phyloP scores from a whole-genome alignment of 2,797 vertebrate genomes.

The Gymnocypris eckloni region DNA sequence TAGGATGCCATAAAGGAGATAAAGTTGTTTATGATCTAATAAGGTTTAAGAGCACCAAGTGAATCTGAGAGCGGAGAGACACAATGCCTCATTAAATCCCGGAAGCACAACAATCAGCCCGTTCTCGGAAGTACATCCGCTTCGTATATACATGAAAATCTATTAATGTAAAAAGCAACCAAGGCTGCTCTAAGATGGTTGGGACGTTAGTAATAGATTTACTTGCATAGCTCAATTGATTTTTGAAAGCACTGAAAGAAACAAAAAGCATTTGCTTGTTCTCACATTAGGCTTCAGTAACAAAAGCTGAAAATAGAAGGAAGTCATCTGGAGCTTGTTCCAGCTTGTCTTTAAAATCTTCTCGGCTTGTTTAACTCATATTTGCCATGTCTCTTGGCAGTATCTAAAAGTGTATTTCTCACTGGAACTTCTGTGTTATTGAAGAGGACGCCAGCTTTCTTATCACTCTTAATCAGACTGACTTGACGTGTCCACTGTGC shows the following conservation, averaged over 20 bases:
- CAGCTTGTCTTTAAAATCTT: conserved; percentile 19
- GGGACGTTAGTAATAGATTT: background rate
- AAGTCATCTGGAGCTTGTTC: conserved; percentile 23
- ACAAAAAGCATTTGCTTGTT: conserved; percentile 34
- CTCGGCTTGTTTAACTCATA: background rate
- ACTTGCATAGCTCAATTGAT: conserved; percentile 16
- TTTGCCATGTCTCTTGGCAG: background rate
- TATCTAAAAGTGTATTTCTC: background rate
- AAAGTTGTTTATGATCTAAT: conserved; percentile 9
- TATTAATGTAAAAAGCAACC: conserved; percentile 19
- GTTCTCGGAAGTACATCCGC: background rate
- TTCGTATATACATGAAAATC: background rate
- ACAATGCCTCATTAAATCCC: background rate
- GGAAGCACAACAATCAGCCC: background rate
- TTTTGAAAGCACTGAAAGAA: conserved; percentile 24
- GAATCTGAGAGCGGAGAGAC: background rate
- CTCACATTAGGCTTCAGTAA: conserved; percentile 14
- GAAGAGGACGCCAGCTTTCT: conserved; percentile 17
- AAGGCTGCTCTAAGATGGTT: background rate
- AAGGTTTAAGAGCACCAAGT: conserved; percentile 1
- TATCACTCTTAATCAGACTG: conserved; percentile 3
- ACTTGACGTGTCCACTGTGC: background rate
- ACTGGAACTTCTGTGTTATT: background rate
- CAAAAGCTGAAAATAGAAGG: background rate
- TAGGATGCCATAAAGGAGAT: conserved; percentile 3